Evolutionary conservation across 2,888 invertebrate species (phyloP).

Genomic region (Lycophotia porphyrea): DNA sequence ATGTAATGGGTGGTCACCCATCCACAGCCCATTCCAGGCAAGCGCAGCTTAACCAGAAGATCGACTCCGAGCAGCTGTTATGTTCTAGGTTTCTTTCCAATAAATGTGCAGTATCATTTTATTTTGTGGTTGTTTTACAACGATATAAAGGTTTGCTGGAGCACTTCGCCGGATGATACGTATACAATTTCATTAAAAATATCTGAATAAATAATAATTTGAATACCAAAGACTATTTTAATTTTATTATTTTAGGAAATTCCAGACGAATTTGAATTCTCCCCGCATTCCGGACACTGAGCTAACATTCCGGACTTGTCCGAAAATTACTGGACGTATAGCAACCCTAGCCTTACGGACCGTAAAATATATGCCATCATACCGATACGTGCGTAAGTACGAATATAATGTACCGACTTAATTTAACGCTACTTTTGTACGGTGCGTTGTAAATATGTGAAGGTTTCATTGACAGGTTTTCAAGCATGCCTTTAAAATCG

Average conservation of each 20-base stretch:
- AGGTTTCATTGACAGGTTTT: constrained; percentile 9
- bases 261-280: no score
- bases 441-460: not conserved
- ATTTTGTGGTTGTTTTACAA: not conserved
- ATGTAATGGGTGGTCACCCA: no score
- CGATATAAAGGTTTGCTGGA: not conserved
- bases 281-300: no score
- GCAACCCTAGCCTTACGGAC: constrained; percentile 20
- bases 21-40: no score
- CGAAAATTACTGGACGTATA: not conserved
- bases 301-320: not conserved
- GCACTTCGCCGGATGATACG: not conserved
- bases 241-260: not conserved
- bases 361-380: constrained; percentile 46
- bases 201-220: no score
- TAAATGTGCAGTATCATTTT: not conserved
- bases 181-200: not conserved
- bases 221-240: not conserved
- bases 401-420: constrained; percentile 15
- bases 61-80: no score
- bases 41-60: no score
- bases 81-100: no score
- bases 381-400: constrained; percentile 10
- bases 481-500: not conserved
- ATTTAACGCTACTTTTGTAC: constrained; percentile 19